Base-by-base conservation (phyloP, 2,888 invertebrate species). In the Odontocolon sp. region DNA sequence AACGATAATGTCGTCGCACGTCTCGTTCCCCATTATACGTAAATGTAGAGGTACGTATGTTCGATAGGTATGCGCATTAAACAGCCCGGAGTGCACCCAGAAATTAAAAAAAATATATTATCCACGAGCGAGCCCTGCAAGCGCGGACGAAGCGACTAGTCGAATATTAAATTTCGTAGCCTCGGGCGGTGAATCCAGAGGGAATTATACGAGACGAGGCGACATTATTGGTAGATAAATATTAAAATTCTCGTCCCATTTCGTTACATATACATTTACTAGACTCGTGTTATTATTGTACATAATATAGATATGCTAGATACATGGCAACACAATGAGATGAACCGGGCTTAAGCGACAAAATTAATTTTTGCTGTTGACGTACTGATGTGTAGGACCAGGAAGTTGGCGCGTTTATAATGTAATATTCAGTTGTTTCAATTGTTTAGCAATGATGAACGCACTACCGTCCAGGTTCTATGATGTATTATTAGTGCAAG, bases 121-220 rank as follows among this genome's bases (percentile, higher is more conserved):
- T 18, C 33, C 57, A 47, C 16, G 26, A 40, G 38, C 16, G 68
- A 23, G 57, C 11, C n/a, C 21, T n/a, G 5, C 50, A 50, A 56
- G 9, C 11, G 31, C 47, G 59, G 42, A 38, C 45, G 45, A 18
- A 28, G 52, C 63, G 23, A 59, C 36, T 61, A 36, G 52, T 38
- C 63, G 72, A 78, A 79, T 79, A 76, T 76, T 79, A 66, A 79
- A 76, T 79, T 76, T 66, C 38, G 76, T 47, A 50, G 69, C 67
- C 57, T 28, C 45, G 42, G 54, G 36, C 14, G 36, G 33, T 11
- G 61, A 79, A 54, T 76, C 67, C 64, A 69, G 21, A 6, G 72
- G 64, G 66, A 76, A 56, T 72, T 36, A 14, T 61, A 40, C 50
- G 38, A 56, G 38, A 72, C 57, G 52, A 64, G 42, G 40, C 63